Evolutionary conservation across 2,797 vertebrate species (phyloP), one percentile per base, ranked within the genome.

Genomic region (Hirundo rustica): DNA sequence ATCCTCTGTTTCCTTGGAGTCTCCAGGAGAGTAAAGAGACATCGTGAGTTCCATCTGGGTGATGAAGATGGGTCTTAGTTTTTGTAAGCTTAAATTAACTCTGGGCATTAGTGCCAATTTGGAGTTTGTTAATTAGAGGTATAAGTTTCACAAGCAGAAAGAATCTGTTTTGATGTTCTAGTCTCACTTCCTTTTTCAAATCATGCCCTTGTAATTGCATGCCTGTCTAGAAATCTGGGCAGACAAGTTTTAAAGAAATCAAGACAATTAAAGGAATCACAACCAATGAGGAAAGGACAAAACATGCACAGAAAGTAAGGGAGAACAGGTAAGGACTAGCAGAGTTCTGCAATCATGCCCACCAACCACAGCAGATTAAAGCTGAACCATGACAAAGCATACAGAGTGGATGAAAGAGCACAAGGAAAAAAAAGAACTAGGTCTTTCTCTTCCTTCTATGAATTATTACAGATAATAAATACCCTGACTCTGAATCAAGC

Each of bases 101-200:
- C 65, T 62, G 71, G 73, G 29, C 54, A 73, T 91, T 75, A 85
- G 57, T 80, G 68, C 50, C 81, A 74, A 57, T 54, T 29, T 68
- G 61, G 62, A 88, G 34, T 75, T 91, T 58, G 38, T 80, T 95
- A 89, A 84, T 83, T 77, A 84, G 79, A 91, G 62, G 73, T 73
- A 83, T 44, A 80, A 27, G 50, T 83, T 94, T 89, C 82, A 86
- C 26, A 89, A 82, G 64, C 71, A 87, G 78, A 91, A 85, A 84
- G 25, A 91, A 87, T 11, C 13, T 45, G 60, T 76, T 90, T 71
- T 77, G 34, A 88, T 65, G 45, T 60, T 94, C 65, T 50, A 61
- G 45, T 47, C 22, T 61, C 75, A 83, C 25, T 79, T 91, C 21
- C 23, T 76, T 66, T 75, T 89, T 62, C 38, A 91, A 88, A 94